phyloP scores from a whole-genome alignment of 1,140 invertebrate genomes.

The Drosophila pallidifrons region DNA sequence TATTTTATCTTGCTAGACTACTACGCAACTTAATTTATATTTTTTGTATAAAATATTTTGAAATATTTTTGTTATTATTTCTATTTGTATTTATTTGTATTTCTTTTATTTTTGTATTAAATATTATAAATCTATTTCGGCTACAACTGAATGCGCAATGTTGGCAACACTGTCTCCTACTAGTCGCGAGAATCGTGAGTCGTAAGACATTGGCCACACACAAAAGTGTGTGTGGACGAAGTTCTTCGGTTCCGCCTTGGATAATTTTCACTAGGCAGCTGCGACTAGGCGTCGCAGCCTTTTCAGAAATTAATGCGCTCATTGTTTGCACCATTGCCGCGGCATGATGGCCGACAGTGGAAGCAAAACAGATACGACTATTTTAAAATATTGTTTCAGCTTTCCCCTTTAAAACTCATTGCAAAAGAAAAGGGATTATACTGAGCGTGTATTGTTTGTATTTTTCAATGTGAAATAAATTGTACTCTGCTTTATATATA shows the following conservation, averaged over 20 bases:
- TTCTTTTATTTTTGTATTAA: too few relatives aligned
- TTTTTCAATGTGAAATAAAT: too few relatives aligned
- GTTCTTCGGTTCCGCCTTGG: constrained; percentile 5
- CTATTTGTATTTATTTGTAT: too few relatives aligned
- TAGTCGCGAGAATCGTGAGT: constrained; percentile 18
- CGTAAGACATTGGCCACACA: constrained; percentile 2
- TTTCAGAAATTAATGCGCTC: constrained; percentile 56
- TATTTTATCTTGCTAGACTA: too few relatives aligned
- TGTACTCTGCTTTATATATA: too few relatives aligned
- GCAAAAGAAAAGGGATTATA: not conserved
- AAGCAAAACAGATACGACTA: not conserved
- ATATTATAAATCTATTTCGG: too few relatives aligned
- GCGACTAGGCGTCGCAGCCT: constrained; percentile 37
- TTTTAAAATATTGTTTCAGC: too few relatives aligned
- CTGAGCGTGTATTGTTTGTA: too few relatives aligned
- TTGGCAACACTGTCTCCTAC: constrained; percentile 25
- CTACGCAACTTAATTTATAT: too few relatives aligned
- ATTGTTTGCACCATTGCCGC: constrained; percentile 47
- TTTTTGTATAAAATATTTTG: too few relatives aligned
- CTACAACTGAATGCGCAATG: too few relatives aligned
- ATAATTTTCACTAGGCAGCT: constrained; percentile 49
- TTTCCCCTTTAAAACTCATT: not conserved
- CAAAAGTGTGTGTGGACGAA: constrained; percentile 59
- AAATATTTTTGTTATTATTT: too few relatives aligned
- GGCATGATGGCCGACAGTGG: constrained; percentile 42